phyloP scores from a whole-genome alignment of 1,140 invertebrate genomes.

The Drosophila aff. region DNA sequence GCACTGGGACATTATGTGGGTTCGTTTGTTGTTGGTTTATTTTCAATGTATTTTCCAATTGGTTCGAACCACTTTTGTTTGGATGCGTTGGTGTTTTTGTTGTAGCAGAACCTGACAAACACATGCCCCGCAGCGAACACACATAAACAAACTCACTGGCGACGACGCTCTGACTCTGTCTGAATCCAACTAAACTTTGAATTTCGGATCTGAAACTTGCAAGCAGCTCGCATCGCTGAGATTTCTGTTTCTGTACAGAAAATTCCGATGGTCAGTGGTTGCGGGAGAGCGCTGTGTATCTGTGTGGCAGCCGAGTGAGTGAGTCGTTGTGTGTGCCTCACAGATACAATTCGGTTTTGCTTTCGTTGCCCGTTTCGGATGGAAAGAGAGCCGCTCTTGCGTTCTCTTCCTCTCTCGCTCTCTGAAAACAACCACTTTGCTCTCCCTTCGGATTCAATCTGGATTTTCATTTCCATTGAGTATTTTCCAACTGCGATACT shows the following conservation, averaged over 20 bases:
- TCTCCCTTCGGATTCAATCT: slow-evolving; percentile 58
- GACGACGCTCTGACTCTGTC: slow-evolving; percentile 78
- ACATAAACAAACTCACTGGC: slow-evolving; percentile 82
- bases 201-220: slow-evolving; percentile 62
- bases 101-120: slow-evolving; percentile 46
- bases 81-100: slow-evolving; percentile 33
- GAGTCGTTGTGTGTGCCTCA: slow-evolving; percentile 6
- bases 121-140: slow-evolving; percentile 48
- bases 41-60: slow-evolving; percentile 26
- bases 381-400: slow-evolving; percentile 32
- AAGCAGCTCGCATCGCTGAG: slow-evolving; percentile 52
- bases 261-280: slow-evolving; percentile 80
- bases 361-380: slow-evolving; percentile 66
- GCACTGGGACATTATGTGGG: slow-evolving; percentile 17
- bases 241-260: slow-evolving; percentile 74
- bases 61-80: slow-evolving; percentile 50
- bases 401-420: slow-evolving; percentile 2
- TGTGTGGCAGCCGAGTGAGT: slow-evolving; percentile 31
- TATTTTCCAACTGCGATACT: slow-evolving; percentile 47
- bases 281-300: slow-evolving; percentile 32
- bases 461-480: slow-evolving; percentile 61
- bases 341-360: slow-evolving; percentile 62
- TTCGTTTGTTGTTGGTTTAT: slow-evolving; percentile 7
- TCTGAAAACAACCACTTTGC: slow-evolving; percentile 74
- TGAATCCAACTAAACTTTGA: slow-evolving; percentile 78